Conservation (phyloP, 2,888 invertebrate species). For the Pelosia muscerda region DNA sequence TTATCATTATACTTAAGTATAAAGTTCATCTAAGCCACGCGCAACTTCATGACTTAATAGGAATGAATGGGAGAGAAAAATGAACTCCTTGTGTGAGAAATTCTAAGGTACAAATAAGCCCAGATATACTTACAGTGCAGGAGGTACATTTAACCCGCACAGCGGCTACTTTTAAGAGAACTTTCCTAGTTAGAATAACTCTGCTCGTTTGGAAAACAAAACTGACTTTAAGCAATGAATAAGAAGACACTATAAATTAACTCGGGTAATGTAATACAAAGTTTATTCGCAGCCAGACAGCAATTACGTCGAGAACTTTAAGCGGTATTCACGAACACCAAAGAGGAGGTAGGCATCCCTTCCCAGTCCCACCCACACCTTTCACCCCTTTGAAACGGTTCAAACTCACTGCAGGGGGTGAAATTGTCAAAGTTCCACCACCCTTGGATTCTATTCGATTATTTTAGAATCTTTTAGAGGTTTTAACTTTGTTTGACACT, state of each 20-base stretch:
- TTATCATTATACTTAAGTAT: conserved; percentile 35
- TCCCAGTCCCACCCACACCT: conserved; percentile 50
- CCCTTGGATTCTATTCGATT: conserved; percentile 71
- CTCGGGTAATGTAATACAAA: conserved; percentile 84
- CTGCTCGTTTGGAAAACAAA: conserved; percentile 71
- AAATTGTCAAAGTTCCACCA: conserved; percentile 77
- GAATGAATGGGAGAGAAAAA: conserved; percentile 40
- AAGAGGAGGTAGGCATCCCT: conserved; percentile 66
- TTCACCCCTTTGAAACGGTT: conserved; percentile 72
- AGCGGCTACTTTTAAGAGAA: conserved; percentile 49
- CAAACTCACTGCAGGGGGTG: conserved; percentile 69
- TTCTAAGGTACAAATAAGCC: conserved; percentile 22
- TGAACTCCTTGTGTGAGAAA: conserved; percentile 34
- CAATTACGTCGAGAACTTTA: conserved; percentile 83
- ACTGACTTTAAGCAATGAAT: conserved; percentile 78
- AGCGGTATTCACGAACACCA: conserved; percentile 82
- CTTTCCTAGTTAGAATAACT: conserved; percentile 64
- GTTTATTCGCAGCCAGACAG: conserved; percentile 84
- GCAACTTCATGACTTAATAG: conserved; percentile 40
- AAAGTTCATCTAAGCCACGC: conserved; percentile 27
- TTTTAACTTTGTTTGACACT: conserved; percentile 70
- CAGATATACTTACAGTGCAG: conserved; percentile 26
- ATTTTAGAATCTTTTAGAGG: conserved; percentile 74
- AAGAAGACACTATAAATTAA: conserved; percentile 84
- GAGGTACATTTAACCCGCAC: conserved; percentile 37